Conservation (phyloP, 2,797 vertebrate species). For the Oreortyx pictus region DNA sequence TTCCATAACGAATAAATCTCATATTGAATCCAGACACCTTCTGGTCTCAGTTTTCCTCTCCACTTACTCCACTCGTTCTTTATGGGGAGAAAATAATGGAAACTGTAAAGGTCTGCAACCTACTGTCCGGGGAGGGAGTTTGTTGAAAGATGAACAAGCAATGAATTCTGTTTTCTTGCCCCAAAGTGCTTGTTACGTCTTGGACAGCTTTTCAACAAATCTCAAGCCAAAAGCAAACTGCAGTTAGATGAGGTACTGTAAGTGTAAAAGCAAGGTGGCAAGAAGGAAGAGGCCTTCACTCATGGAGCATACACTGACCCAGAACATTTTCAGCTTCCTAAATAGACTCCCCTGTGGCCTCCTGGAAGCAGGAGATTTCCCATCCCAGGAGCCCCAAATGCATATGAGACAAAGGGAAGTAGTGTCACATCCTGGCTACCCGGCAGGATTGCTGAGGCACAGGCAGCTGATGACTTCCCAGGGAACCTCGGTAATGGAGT, state of each 20-base stretch:
- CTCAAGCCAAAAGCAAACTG: neutral
- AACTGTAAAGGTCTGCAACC: neutral
- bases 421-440: rapidly evolving
- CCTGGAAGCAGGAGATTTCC: neutral
- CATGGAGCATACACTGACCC: neutral
- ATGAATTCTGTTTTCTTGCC: neutral
- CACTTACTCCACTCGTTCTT: neutral
- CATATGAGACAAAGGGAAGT: neutral
- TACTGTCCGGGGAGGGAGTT: neutral
- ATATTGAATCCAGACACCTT: constrained; percentile 25
- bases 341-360: neutral
- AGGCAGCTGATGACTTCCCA: neutral
- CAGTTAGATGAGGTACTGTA: neutral
- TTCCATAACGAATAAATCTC: constrained; percentile 50
- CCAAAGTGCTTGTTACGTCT: neutral
- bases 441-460: neutral
- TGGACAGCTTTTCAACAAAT: neutral
- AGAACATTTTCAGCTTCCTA: neutral
- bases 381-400: rapidly evolving
- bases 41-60: constrained; percentile 24
- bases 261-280: neutral
- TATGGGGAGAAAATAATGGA: neutral
- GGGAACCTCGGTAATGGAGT: neutral
- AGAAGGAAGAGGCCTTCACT: neutral
- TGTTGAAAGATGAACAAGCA: neutral